These are phyloP conservation scores for Rhyacophila brunnea DNA, from an alignment of 1,140 invertebrate species.

Conservation along the genomic window DNA sequence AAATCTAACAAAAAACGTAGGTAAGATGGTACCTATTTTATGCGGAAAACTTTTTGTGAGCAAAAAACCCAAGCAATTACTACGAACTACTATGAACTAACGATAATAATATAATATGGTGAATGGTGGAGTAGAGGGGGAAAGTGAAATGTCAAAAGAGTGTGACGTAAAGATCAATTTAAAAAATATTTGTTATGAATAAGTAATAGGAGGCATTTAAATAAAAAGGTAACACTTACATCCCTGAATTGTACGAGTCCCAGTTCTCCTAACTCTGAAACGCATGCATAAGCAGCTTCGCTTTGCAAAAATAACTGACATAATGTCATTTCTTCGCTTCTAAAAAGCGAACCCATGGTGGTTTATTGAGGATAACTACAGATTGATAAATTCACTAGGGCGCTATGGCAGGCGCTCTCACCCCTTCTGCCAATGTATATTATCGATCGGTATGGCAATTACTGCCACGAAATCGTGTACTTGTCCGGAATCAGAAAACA, in stretches of 20 bases:
- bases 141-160: too few relatives aligned
- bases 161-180: too few relatives aligned
- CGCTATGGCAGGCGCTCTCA: neutral
- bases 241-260: slow-evolving; percentile 93
- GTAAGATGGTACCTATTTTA: neutral
- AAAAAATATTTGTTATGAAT: too few relatives aligned
- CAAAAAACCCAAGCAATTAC: too few relatives aligned
- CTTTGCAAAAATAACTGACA: slow-evolving; percentile 91
- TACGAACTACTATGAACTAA: too few relatives aligned
- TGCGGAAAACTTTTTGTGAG: neutral
- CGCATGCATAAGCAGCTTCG: slow-evolving; percentile 91
- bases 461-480: slow-evolving; percentile 5
- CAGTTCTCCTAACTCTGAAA: slow-evolving; percentile 88
- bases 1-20: too few relatives aligned
- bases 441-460: neutral
- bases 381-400: neutral
- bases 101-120: too few relatives aligned
- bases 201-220: too few relatives aligned
- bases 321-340: slow-evolving; percentile 91
- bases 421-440: neutral
- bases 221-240: slow-evolving; percentile 60
- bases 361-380: neutral
- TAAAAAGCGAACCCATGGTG: slow-evolving; percentile 75
- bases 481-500: neutral
- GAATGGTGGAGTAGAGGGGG: neutral